A percentile compares a stretch with the other conserved stretches of the same genome.
These are phyloP conservation scores for Leptinotarsa peninsularis DNA, from an alignment of 2,888 invertebrate genomes.

Conservation along the genomic window DNA sequence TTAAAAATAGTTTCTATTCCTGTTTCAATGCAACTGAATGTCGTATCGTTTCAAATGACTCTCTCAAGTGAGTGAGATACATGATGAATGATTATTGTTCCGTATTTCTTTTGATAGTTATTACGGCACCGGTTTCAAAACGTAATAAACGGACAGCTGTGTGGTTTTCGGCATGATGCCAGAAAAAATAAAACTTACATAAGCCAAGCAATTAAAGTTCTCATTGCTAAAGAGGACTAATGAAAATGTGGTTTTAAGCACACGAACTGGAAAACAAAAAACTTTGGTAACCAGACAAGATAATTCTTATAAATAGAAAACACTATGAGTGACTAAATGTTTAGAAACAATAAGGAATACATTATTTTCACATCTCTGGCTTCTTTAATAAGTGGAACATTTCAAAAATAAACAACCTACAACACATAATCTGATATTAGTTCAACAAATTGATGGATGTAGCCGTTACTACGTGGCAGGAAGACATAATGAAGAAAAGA, in stretches of 20 bases:
- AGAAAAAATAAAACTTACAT: not conserved
- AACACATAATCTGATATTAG: too few relatives aligned
- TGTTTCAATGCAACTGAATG: slow-evolving; percentile 17
- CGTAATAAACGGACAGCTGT: slow-evolving; percentile 8
- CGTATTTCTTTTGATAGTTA: slow-evolving; percentile 12
- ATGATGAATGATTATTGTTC: slow-evolving; percentile 9
- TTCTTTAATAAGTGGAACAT: too few relatives aligned
- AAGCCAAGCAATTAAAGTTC: not conserved
- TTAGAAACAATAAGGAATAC: too few relatives aligned
- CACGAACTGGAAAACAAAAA: not conserved
- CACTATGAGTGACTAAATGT: too few relatives aligned
- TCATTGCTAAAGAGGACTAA: not conserved
- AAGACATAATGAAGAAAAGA: too few relatives aligned
- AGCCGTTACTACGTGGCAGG: too few relatives aligned
- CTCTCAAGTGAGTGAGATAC: slow-evolving; percentile 6
- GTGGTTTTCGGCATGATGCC: slow-evolving; percentile 16
- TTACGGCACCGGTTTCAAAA: slow-evolving; percentile 3
- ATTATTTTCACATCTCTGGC: too few relatives aligned
- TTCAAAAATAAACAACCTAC: too few relatives aligned
- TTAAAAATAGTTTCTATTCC: slow-evolving; percentile 30
- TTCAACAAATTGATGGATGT: too few relatives aligned
- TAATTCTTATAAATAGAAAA: not conserved
- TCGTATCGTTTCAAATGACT: slow-evolving; percentile 5
- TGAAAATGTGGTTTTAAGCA: not conserved
- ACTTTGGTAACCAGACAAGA: not conserved